phyloP scores from a whole-genome alignment of 2,113 vertebrate species.

The Tychaedon coryphoeus region DNA sequence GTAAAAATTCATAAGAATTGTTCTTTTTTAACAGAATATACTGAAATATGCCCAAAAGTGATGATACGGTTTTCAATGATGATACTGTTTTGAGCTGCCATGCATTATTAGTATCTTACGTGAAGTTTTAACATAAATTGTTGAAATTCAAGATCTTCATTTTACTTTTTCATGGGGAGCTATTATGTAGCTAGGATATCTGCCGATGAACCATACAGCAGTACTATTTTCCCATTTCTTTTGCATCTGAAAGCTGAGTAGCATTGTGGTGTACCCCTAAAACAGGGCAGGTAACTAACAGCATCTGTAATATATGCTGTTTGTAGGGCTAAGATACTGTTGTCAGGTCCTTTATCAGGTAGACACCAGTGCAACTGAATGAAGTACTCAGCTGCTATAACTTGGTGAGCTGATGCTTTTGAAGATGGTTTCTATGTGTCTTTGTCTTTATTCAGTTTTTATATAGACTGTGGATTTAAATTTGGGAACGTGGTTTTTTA shows the following conservation, averaged over 20 bases:
- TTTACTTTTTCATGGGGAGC: background rate
- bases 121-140: background rate
- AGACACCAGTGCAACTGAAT: background rate
- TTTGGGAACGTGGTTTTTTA: background rate
- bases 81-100: background rate
- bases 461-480: background rate
- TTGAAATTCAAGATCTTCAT: background rate
- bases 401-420: background rate
- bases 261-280: background rate
- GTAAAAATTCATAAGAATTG: background rate
- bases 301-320: background rate
- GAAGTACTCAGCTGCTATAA: background rate
- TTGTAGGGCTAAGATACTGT: background rate
- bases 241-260: background rate
- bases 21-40: background rate
- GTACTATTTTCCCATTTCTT: background rate
- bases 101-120: background rate
- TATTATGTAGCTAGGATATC: background rate
- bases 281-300: background rate
- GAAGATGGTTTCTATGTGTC: background rate
- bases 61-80: background rate
- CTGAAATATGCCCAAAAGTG: background rate
- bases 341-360: background rate
- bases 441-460: background rate
- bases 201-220: background rate